Conservation (phyloP, 2,113 vertebrate genomes). For the Ursus arctos region DNA sequence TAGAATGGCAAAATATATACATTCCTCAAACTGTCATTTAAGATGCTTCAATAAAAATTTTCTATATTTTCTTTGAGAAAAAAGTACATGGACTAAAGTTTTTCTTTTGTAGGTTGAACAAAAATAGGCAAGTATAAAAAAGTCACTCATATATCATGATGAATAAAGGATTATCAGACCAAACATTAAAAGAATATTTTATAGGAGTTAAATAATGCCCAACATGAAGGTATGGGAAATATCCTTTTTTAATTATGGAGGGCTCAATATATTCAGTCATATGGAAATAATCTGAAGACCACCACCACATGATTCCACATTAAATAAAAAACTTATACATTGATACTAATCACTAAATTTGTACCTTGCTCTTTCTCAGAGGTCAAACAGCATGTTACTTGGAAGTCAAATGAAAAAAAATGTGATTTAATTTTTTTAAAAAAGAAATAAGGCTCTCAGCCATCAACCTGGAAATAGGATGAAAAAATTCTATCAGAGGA, state of each 20-base stretch:
- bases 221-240: neutral
- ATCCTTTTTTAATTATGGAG: neutral
- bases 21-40: slow-evolving; percentile 72
- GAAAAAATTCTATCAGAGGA: neutral
- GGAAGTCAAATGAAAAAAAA: slow-evolving; percentile 26
- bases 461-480: slow-evolving; percentile 25
- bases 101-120: neutral
- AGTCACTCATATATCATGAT: neutral
- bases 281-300: neutral
- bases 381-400: neutral
- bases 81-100: neutral
- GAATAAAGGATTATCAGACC: neutral
- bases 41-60: slow-evolving; percentile 81
- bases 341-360: neutral
- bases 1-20: neutral
- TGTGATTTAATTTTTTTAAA: neutral
- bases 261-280: neutral
- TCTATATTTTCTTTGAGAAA: slow-evolving; percentile 73
- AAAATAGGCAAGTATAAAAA: slow-evolving; percentile 20
- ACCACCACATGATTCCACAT: neutral
- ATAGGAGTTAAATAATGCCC: neutral
- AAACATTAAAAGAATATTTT: neutral
- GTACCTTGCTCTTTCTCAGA: neutral
- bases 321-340: neutral
- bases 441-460: neutral